Evolutionary conservation across 2,888 invertebrate species (phyloP), one percentile per base, ranked within the genome.

Genomic region (Holacanthella duospinosa): DNA sequence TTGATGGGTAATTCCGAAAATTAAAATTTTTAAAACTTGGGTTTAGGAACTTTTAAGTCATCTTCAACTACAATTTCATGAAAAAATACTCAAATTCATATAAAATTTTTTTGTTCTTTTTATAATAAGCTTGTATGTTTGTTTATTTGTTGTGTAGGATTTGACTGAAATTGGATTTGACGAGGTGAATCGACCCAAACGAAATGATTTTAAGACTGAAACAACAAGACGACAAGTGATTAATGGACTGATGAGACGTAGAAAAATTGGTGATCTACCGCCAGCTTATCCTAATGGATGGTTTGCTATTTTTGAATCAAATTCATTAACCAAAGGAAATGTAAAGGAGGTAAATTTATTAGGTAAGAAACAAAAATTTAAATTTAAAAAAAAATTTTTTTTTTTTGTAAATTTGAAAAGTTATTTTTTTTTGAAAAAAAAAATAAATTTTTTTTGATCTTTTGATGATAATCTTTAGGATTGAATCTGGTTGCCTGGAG

Each of bases 261-360:
- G 86, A 6, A 81, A 81, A 62, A 77, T 84, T 4, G 88, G 89
- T 0, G 79, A 80, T 0, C 75, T 89, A 1, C 92, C 91, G 0
- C 92, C 92, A 0, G 88, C 89, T 0, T 93, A 83, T 75, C 93
- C 93, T 0, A 93, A 93, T 74, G 93, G 93, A 0, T 93, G 93
- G 93, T 92, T 87, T 73, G 85, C 83, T 0, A 75, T 93, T 1
- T 78, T 85, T 0, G 91, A 92, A 75, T 86, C 86, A 2, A 77
- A 79, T 4, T 79, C 83, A 0, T 74, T 92, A 24, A 79, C 77
- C 44, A 80, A 63, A 2, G 74, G 83, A 0, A 79, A 82, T 57
- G 84, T 85, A 0, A 77, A 79, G 4, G 80, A 84, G 63, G 81
- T 87, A 0, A 81, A 85, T 59, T 85, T 83, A 29, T 76, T 91